phyloP scores from a whole-genome alignment of 1,140 invertebrate species.

The Diplogasteroides magnus region DNA sequence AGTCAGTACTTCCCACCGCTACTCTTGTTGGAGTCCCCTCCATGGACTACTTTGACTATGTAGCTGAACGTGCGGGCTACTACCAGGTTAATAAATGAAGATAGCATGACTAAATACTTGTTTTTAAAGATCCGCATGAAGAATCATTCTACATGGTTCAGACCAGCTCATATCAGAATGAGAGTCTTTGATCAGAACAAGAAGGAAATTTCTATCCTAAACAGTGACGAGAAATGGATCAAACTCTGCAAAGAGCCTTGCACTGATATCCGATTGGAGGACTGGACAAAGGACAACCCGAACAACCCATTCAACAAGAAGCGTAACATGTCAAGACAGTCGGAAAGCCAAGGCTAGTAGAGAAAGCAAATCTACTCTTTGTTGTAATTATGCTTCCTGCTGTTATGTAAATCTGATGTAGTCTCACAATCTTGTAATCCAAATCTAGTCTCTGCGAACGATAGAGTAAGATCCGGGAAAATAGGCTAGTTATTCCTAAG shows the following conservation, averaged over 20 bases:
- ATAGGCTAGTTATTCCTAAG: no score
- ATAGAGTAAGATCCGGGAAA: no score
- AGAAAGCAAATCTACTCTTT: no score
- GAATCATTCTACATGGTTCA: neutral
- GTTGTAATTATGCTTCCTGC: no score
- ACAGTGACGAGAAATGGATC: conserved; percentile 27
- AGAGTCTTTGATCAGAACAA: neutral
- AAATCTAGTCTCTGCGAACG: no score
- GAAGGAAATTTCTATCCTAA: conserved; percentile 9
- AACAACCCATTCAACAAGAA: neutral
- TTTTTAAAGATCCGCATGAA: neutral
- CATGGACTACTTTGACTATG: conserved; percentile 27
- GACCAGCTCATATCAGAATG: neutral
- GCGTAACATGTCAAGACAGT: no score
- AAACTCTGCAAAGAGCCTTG: neutral
- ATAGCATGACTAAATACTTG: neutral
- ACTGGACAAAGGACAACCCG: neutral
- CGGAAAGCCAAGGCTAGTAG: no score
- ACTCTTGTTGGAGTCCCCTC: conserved; percentile 19
- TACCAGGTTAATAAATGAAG: conserved; percentile 17
- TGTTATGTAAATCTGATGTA: no score
- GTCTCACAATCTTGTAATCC: no score
- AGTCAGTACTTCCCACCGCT: conserved; percentile 12
- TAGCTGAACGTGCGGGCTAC: conserved; percentile 17
- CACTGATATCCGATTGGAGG: neutral